Percentiles rank a stretch among this genome's conserved stretches.
Evolutionary conservation across 2,113 vertebrate genomes (phyloP).

Genomic region (Regulus satrapa): DNA sequence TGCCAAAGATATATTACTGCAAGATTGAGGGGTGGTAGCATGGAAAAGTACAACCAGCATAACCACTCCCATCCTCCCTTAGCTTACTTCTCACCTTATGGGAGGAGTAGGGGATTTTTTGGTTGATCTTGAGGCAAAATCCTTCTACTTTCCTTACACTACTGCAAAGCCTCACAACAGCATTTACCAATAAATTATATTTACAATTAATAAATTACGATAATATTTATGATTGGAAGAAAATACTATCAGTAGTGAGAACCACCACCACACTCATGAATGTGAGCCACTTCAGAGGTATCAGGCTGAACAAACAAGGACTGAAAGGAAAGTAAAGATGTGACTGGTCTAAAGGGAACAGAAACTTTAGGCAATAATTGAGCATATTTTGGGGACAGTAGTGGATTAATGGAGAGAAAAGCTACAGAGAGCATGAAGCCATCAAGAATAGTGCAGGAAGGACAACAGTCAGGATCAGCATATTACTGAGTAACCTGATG

Average conservation of each 20-base stretch:
- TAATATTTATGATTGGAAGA: too few relatives aligned
- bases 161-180: not conserved
- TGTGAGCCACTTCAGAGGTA: not conserved
- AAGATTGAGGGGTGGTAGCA: not conserved
- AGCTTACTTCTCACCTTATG: not conserved
- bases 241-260: not conserved
- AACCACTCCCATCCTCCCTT: not conserved
- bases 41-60: not conserved
- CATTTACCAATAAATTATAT: not conserved
- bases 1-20: not conserved
- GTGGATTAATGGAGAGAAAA: not conserved
- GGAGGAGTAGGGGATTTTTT: not conserved
- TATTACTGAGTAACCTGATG: not conserved
- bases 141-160: not conserved
- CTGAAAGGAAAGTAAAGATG: not conserved
- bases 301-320: not conserved
- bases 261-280: not conserved
- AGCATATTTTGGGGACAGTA: not conserved
- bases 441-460: not conserved
- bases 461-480: not conserved
- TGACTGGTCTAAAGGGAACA: not conserved
- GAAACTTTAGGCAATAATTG: not conserved
- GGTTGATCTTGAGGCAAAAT: not conserved
- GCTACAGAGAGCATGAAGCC: not conserved
- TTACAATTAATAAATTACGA: not conserved